These are phyloP conservation scores for Anoplopoma fimbria DNA, from an alignment of 2,113 vertebrate species.

Conservation along the genomic window DNA sequence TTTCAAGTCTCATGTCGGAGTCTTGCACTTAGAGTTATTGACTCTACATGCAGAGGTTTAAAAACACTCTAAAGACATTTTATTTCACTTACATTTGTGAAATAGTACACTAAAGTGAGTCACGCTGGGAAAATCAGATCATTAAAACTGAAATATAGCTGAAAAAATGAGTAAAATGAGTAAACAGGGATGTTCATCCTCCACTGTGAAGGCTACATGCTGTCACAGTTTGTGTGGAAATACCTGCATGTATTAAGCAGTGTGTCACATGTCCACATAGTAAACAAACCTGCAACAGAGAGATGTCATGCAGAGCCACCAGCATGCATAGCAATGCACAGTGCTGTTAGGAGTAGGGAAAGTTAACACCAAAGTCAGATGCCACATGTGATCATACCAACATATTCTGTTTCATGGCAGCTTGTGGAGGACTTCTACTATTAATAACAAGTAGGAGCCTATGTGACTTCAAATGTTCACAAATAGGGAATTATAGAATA, in stretches of 20 bases:
- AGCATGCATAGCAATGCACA: neutral
- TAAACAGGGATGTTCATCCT: neutral
- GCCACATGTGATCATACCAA: neutral
- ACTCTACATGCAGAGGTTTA: neutral
- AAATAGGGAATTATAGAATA: neutral
- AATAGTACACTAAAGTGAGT: neutral
- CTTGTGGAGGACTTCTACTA: neutral
- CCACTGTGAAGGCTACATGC: constrained; percentile 1
- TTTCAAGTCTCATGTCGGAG: neutral
- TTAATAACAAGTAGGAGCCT: neutral
- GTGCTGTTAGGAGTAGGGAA: neutral
- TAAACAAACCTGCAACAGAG: constrained; percentile 18
- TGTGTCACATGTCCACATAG: neutral
- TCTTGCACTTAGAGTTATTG: neutral
- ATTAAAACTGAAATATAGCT: neutral
- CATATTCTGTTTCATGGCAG: constrained; percentile 22
- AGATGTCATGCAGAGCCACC: neutral
- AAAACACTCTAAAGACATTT: neutral
- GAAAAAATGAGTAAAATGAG: neutral
- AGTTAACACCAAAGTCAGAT: constrained; percentile 22
- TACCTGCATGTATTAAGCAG: neutral
- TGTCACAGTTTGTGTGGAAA: neutral
- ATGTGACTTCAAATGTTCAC: neutral
- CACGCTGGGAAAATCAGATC: neutral
- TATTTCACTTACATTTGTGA: neutral